Evolutionary conservation across 2,113 vertebrate genomes (phyloP), one percentile per base, ranked within the genome.

Genomic region (Entelurus aequoreus): DNA sequence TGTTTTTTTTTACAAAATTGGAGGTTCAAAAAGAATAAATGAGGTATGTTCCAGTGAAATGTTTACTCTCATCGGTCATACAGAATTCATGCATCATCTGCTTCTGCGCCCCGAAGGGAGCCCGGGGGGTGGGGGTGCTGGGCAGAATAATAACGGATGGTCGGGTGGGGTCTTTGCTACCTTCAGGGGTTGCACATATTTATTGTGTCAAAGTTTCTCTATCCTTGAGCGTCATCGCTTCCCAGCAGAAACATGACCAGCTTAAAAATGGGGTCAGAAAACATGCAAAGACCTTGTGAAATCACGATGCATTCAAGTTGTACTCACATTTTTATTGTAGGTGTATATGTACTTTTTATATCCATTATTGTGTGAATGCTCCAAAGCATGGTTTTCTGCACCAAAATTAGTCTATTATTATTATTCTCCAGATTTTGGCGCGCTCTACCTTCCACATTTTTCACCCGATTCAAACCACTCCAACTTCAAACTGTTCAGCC

Each of bases 11-110:
- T 10, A n/a, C 35, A 38, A 38, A 9, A 56, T 38, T 40, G 13
- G 54, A 37, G 37, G 14, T 54, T 57, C 10, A 19, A 12, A 57
- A 57, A 44, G 6, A 57, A 57, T 57, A 42, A 57, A 57, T 44
- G 19, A 44, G 44, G 3, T 40, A 57, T 21, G n/a, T 57, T 44
- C n/a, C 15, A 19, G 4, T 19, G 8, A 6, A 57, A 21, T 57
- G 38, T 57, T 44, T 57, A 8, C 54, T 56, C 54, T 57, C 55
- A 57, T 44, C 55, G n/a, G 5, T 55, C 54, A 55, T 55, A 4
- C 36, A 44, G 10, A 57, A 57, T 57, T 57, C 10, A 44, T 57
- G 13, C 16, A 7, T 44, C 38, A 57, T 57, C 55, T 57, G 55
- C 10, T 57, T 40, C n/a, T 21, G 12, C 44, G n/a, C 38, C 55